Conservation (phyloP, 2,888 invertebrate species). For the Nephrotoma guestfalica region DNA sequence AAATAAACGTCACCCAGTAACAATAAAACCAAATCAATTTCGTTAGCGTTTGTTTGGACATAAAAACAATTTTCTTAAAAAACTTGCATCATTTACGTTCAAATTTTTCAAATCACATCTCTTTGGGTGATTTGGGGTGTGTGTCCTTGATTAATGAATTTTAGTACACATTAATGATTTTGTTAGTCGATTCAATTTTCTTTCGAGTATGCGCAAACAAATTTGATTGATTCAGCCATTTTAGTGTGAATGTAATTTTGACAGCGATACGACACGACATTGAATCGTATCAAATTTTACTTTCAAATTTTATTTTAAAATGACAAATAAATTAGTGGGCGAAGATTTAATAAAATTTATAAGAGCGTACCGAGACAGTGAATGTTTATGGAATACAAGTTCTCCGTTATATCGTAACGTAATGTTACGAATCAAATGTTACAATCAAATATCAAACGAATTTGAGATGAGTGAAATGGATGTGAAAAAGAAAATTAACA, state of each 20-base stretch:
- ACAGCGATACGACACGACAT: not conserved
- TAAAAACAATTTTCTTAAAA: too few relatives aligned
- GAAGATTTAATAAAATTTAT: not conserved
- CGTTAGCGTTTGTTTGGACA: too few relatives aligned
- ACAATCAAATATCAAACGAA: not conserved
- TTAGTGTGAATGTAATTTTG: not conserved
- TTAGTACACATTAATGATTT: not conserved
- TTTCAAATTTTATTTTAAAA: not conserved
- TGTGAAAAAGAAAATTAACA: not conserved
- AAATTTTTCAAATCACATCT: too few relatives aligned
- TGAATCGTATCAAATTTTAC: not conserved
- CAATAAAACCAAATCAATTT: too few relatives aligned
- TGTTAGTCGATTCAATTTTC: not conserved
- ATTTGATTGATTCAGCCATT: not conserved
- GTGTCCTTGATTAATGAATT: not conserved
- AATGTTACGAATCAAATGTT: not conserved
- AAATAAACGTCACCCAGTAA: too few relatives aligned
- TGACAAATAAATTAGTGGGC: not conserved
- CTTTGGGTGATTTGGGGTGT: not conserved
- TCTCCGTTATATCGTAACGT: not conserved
- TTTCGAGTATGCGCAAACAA: not conserved
- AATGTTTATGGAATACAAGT: not conserved
- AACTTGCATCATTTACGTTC: too few relatives aligned
- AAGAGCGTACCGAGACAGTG: not conserved
- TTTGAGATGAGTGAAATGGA: not conserved